phyloP scores from a whole-genome alignment of 2,888 invertebrate species.

The Standfussiana lucernea region DNA sequence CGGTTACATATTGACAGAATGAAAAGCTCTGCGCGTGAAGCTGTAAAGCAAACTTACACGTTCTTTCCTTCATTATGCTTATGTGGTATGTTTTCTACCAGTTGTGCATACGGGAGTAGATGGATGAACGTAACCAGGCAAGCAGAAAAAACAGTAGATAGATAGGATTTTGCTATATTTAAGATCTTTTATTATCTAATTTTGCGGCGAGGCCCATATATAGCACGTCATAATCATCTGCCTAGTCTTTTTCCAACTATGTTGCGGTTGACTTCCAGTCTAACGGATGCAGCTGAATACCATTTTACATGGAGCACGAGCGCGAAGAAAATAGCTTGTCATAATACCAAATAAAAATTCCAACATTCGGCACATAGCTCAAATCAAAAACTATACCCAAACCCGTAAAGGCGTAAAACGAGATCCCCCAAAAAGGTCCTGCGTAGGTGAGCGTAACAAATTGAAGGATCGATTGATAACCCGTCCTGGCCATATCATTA shows the following conservation, averaged over 20 bases:
- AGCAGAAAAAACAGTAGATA: background rate
- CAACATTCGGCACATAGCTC: background rate
- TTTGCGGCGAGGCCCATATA: background rate
- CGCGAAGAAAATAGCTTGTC: background rate
- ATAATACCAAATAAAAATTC: background rate
- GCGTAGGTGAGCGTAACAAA: constrained; percentile 55
- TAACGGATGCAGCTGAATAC: background rate
- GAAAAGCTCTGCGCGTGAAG: constrained; percentile 34
- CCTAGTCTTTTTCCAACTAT: too few relatives aligned
- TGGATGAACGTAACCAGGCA: background rate
- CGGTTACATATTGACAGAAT: constrained; percentile 55
- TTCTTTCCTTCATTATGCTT: constrained; percentile 17
- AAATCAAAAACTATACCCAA: constrained; percentile 9
- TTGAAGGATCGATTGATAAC: constrained; percentile 67
- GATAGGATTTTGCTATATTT: background rate
- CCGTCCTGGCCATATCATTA: constrained; percentile 60
- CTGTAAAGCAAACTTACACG: constrained; percentile 6
- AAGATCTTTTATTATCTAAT: background rate
- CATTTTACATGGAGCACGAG: background rate
- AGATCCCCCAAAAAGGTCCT: constrained; percentile 28
- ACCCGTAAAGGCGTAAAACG: constrained; percentile 17
- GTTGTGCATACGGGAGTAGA: background rate
- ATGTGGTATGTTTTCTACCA: constrained; percentile 16
- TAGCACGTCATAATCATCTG: background rate
- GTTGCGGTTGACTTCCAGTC: background rate